Evolutionary conservation across 2,113 vertebrate genomes (phyloP).

Genomic region (Cinclus mexicanus): DNA sequence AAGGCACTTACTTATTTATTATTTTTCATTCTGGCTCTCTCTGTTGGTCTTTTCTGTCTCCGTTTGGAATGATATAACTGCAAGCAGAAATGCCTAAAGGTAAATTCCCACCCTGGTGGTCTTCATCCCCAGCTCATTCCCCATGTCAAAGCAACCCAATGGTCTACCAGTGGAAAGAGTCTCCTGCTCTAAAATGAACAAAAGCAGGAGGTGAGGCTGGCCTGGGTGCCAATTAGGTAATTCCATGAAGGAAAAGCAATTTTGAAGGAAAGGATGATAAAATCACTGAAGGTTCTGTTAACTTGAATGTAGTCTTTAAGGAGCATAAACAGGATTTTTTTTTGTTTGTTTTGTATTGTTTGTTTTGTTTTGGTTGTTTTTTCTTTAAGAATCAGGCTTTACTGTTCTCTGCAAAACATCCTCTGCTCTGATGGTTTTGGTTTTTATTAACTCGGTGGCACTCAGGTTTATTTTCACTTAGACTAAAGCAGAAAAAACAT

Average conservation of each 20-base stretch:
- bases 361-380: neutral
- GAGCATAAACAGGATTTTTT: neutral
- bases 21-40: neutral
- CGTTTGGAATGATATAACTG: neutral
- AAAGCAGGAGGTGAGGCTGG: neutral
- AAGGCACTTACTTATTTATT: neutral
- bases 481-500: neutral
- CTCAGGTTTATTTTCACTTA: slow-evolving; percentile 3
- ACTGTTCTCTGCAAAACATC: neutral
- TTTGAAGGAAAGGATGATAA: neutral
- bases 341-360: neutral
- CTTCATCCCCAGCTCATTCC: neutral
- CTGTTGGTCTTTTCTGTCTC: neutral
- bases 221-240: neutral
- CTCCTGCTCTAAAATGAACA: neutral
- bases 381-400: neutral
- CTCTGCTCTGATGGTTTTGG: accelerated
- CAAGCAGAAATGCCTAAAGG: neutral
- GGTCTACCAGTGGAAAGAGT: neutral
- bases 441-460: neutral
- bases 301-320: neutral
- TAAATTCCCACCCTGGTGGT: neutral
- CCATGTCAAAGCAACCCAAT: neutral
- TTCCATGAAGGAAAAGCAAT: neutral
- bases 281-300: neutral